phyloP scores from a whole-genome alignment of 2,888 invertebrate genomes.

The Incurvaria masculella region DNA sequence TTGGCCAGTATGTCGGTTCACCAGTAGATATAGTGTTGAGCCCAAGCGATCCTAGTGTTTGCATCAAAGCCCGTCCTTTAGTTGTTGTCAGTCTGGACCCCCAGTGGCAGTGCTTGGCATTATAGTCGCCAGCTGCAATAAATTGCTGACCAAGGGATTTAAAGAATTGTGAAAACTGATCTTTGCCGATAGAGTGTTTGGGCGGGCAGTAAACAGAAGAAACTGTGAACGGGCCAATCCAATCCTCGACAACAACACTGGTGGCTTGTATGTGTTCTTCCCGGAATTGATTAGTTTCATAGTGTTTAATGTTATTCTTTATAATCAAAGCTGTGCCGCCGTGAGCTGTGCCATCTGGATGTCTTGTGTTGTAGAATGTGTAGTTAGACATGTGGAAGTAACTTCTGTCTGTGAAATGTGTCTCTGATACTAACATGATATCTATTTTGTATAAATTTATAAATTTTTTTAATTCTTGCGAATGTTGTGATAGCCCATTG shows the following conservation, averaged over 20 bases:
- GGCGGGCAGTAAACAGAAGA: no score
- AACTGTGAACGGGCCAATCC: not conserved
- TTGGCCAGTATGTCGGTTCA: constrained; percentile 17
- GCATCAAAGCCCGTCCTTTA: constrained; percentile 4
- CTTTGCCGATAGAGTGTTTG: constrained; percentile 15
- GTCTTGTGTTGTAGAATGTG: constrained; percentile 22
- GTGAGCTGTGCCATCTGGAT: constrained; percentile 16
- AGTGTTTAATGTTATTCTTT: constrained; percentile 11
- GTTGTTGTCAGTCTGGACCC: constrained; percentile 16
- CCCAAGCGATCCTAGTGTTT: not conserved
- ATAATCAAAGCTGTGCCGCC: constrained; percentile 16
- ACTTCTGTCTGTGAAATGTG: constrained; percentile 14
- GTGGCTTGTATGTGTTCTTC: constrained; percentile 14
- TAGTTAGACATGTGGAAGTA: constrained; percentile 13
- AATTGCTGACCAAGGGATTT: constrained; percentile 13
- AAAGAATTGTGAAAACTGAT: constrained; percentile 13
- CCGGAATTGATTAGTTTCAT: constrained; percentile 4
- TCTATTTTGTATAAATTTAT: constrained; percentile 9
- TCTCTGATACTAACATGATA: constrained; percentile 13
- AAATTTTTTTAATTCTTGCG: constrained; percentile 11
- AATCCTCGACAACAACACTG: constrained; percentile 7
- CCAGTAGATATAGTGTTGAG: constrained; percentile 6
- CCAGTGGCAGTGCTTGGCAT: constrained; percentile 17
- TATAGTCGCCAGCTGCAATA: constrained; percentile 17
- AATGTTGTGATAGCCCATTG: constrained; percentile 13